These are phyloP conservation scores for Agrotis exclamationis DNA, from an alignment of 2,888 invertebrate species.

Conservation along the genomic window DNA sequence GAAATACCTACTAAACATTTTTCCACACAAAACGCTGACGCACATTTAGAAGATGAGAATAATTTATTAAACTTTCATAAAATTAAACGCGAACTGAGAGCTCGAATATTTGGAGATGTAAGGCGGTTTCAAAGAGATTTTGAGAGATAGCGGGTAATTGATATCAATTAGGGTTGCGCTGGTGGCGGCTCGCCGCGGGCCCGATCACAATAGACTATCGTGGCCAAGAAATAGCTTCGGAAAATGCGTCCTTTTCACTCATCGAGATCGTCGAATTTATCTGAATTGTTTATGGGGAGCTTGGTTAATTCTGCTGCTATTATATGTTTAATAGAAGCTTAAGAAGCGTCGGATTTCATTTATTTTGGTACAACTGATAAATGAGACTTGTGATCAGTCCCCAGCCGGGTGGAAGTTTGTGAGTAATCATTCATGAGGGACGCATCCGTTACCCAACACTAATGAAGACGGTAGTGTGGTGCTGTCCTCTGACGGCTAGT, in stretches of 20 bases:
- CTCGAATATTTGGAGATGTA: slow-evolving; percentile 73
- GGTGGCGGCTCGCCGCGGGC: slow-evolving; percentile 75
- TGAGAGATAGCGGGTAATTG: slow-evolving; percentile 82
- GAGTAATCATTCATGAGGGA: slow-evolving; percentile 61
- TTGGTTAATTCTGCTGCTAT: slow-evolving; percentile 63
- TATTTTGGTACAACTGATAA: slow-evolving; percentile 47
- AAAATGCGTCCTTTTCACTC: slow-evolving; percentile 66
- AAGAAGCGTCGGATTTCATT: slow-evolving; percentile 40
- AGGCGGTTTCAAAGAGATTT: slow-evolving; percentile 78
- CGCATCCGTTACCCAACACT: slow-evolving; percentile 54
- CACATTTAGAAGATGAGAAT: slow-evolving; percentile 59
- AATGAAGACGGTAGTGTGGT: slow-evolving; percentile 41
- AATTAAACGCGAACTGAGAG: slow-evolving; percentile 70
- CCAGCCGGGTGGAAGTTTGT: slow-evolving; percentile 53
- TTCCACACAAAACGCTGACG: slow-evolving; percentile 51
- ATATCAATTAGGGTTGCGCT: slow-evolving; percentile 84
- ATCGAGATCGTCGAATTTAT: slow-evolving; percentile 74
- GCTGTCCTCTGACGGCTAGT: slow-evolving; percentile 14
- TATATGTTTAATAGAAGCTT: slow-evolving; percentile 66
- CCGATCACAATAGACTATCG: slow-evolving; percentile 78
- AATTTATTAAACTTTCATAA: slow-evolving; percentile 71
- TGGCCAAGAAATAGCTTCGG: slow-evolving; percentile 73
- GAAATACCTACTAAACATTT: slow-evolving; percentile 36
- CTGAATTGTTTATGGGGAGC: slow-evolving; percentile 71
- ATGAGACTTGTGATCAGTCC: slow-evolving; percentile 54